Evolutionary conservation across 2,113 vertebrate species (phyloP), one percentile per base, ranked within the genome.

Genomic region (Aythya baeri): DNA sequence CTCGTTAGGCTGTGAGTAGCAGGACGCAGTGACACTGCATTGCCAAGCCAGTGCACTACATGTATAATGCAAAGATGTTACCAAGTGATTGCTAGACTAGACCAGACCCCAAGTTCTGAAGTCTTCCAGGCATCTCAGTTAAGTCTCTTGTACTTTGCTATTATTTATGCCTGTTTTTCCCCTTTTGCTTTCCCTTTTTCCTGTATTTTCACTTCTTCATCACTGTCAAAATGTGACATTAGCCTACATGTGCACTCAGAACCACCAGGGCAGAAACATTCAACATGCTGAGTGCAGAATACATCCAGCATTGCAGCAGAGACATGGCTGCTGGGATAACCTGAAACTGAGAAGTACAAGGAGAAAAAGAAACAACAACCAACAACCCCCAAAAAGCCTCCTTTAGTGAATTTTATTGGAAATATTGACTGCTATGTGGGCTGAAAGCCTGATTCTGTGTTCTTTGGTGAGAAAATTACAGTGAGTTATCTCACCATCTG

Each of bases 401-500:
- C 61, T 91, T 94, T 62, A 78, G 85, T 36, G 79, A 92, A 74
- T 96, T 91, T 55, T n/a, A 41, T 81, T 88, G 92, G 93, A 77
- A 95, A 90, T 87, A 89, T 72, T 96, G 94, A 91, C 91, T 95
- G 75, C 83, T 94, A 23, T 88, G n/a, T 59, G 57, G 93, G 82
- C 91, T 92, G 89, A 88, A 91, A 89, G 83, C 52, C 89, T 85
- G 89, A 92, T 95, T 93, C 88, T 62, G 34, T 59, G 54, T 83
- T 91, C 89, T 87, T 96, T 85, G 61, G 65, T 73, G 80, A 95
- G 93, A 88, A 95, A 97, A 95, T 91, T 90, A 89, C 89, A 36
- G 49, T 76, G 80, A 89, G 91, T 91, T 95, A 94, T 95, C 96
- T 96, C 15, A n/a, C 96, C 89, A 94, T 97, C 96, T 97, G 93